Evolutionary conservation across 53 echinoderm and acorn worm species (phyloP).

Genomic region (Temnopleurus reevesii): DNA sequence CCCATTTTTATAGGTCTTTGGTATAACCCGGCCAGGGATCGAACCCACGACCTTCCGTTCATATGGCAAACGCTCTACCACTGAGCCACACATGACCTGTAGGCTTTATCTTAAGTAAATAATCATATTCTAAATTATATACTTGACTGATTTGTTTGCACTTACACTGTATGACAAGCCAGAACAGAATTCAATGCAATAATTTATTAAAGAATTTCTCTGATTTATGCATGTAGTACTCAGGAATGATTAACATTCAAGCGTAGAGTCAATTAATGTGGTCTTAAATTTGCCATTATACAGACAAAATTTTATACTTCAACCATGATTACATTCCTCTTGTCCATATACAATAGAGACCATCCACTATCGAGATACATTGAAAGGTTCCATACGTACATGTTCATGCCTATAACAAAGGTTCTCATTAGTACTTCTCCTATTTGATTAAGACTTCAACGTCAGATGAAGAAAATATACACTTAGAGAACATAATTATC

Average conservation of each 20-base stretch:
- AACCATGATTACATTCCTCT: background rate
- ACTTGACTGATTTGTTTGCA: too few relatives aligned
- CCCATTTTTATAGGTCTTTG: too few relatives aligned
- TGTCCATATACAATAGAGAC: too few relatives aligned
- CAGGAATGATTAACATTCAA: background rate
- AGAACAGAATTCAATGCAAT: background rate
- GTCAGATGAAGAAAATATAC: background rate
- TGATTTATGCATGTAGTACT: background rate
- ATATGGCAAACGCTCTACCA: too few relatives aligned
- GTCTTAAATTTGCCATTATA: too few relatives aligned
- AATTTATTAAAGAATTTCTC: background rate
- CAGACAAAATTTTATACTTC: background rate
- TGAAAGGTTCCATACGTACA: background rate
- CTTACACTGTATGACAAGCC: too few relatives aligned
- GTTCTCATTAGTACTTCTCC: background rate
- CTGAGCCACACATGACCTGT: too few relatives aligned
- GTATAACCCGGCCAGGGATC: too few relatives aligned
- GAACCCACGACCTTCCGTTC: too few relatives aligned
- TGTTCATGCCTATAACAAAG: background rate
- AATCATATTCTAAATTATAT: too few relatives aligned
- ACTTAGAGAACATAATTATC: background rate
- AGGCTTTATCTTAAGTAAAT: too few relatives aligned
- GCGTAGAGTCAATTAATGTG: background rate
- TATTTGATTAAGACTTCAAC: constrained; percentile 18
- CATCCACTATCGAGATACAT: background rate